Percentiles rank a stretch among this genome's conserved stretches.
Conservation (phyloP, 2,113 vertebrate species). For the Arothron firmamentum region DNA sequence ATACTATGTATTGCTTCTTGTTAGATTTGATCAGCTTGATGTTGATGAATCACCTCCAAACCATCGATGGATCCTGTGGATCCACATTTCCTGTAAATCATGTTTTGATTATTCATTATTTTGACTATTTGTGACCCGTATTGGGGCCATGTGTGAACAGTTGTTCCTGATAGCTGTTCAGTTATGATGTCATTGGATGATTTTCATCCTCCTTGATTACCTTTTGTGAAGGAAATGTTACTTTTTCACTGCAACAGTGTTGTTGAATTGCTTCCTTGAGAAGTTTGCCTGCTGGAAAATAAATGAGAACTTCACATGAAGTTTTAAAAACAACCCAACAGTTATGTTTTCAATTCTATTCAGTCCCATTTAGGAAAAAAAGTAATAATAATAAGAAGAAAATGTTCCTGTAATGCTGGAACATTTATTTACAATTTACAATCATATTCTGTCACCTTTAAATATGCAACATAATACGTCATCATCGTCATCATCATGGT, state of each 20-base stretch:
- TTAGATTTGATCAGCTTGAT: slow-evolving; percentile 33
- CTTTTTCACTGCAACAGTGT: slow-evolving; percentile 32
- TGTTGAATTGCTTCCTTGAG: slow-evolving; percentile 50
- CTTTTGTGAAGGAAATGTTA: slow-evolving; percentile 59
- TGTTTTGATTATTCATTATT: slow-evolving; percentile 42
- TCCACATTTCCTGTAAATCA: slow-evolving; percentile 57
- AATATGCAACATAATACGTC: too few species aligned
- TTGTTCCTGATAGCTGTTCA: slow-evolving; percentile 20
- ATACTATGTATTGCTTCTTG: slow-evolving; percentile 46
- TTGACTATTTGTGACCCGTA: slow-evolving; percentile 43
- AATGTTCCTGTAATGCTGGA: not conserved
- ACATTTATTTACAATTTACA: too few species aligned
- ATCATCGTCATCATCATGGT: not conserved
- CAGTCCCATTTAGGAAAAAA: not conserved
- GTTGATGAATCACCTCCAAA: slow-evolving; percentile 26
- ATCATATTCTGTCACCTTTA: too few species aligned
- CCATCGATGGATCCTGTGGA: slow-evolving; percentile 59
- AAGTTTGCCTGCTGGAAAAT: slow-evolving; percentile 56
- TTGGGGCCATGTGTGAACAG: slow-evolving; percentile 35
- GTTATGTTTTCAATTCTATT: slow-evolving; percentile 13
- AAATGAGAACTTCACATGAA: slow-evolving; percentile 60
- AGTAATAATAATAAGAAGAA: not conserved
- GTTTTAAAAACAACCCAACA: slow-evolving; percentile 37
- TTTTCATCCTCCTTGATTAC: slow-evolving; percentile 43
- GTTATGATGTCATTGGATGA: slow-evolving; percentile 27